Base-by-base conservation (phyloP, 2,797 vertebrate genomes). In the Bothrops alternatus region DNA sequence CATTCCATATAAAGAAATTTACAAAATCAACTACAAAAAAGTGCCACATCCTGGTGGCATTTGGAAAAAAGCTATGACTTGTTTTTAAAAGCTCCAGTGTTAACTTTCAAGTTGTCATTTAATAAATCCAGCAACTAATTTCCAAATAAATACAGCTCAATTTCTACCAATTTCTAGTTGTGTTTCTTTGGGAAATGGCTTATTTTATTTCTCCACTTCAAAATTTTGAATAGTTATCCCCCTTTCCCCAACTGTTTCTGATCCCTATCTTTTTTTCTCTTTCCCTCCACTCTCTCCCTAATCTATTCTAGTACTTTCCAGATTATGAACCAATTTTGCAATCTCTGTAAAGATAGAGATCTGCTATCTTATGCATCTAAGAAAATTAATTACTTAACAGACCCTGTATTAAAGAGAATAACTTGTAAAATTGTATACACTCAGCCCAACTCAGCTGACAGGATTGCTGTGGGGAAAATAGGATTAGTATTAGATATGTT, bases 201-300 rank as follows among this genome's bases (percentile, higher is more conserved):
- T 73, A 37, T 73, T 92, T 92, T 88, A 87, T 92, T 92, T 37
- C 86, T 4, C 28, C 28, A n/a, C 23, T 25, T 91, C 60, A 91
- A 53, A 50, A 87, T 37, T 88, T 92, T 78, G 56, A 1, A 14
- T 47, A 26, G 5, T 7, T 88, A 7, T 42, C 91, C 28, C 16
- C 16, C 25, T 28, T 73, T 28, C 61, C 63, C 3, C 25, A 42
- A 1, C 2, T 28, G 28, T 8, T 12, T 87, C 69, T 69, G 37
- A 4, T 78, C 37, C 42, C 8, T 42, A 47, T 87, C 32, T 57
- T 50, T 60, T 25, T 42, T 25, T 11, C 8, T 37, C 23, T 50
- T 18, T 23, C 16, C 25, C 25, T 6, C 42, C 3, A 55, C 20
- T 25, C n/a, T 53, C 47, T 26, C 12, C 28, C 3, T 37, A 42